A percentile compares a stretch with the other conserved stretches of the same genome.
Conservation (phyloP, 1,140 invertebrate species). For the Cepaea nemoralis region DNA sequence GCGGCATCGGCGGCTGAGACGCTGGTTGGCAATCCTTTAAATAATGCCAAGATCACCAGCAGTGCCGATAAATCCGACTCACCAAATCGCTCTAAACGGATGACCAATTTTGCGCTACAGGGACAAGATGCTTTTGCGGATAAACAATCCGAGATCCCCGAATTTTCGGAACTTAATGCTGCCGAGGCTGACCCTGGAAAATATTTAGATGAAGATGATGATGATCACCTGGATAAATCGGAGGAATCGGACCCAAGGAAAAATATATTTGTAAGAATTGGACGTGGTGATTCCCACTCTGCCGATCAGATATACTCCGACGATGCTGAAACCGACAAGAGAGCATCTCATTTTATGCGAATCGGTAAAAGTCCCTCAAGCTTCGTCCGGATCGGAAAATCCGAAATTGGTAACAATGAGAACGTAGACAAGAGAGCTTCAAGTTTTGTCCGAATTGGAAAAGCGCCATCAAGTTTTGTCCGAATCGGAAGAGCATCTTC, state of each 20-base stretch:
- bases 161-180: not conserved
- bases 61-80: no score
- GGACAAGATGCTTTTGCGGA: no score
- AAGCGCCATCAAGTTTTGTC: slow-evolving; percentile 24
- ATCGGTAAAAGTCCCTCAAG: slow-evolving; percentile 6
- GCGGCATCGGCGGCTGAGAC: no score
- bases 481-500: slow-evolving; percentile 27
- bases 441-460: slow-evolving; percentile 41
- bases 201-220: not conserved
- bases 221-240: slow-evolving; percentile 30
- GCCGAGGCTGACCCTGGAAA: not conserved
- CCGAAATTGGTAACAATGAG: not conserved
- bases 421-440: not conserved
- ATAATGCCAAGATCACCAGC: no score
- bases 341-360: slow-evolving; percentile 38
- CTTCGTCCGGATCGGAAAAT: slow-evolving; percentile 15
- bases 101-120: no score
- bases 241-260: not conserved
- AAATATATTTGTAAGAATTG: slow-evolving; percentile 29
- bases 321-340: slow-evolving; percentile 1
- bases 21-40: no score
- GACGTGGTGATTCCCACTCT: no score
- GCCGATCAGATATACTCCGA: no score
- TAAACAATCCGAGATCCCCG: no score
- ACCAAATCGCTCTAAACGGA: no score